Evolutionary conservation across 2,113 vertebrate species (phyloP), one percentile per base, ranked within the genome.

Genomic region (Osmerus eperlanus): DNA sequence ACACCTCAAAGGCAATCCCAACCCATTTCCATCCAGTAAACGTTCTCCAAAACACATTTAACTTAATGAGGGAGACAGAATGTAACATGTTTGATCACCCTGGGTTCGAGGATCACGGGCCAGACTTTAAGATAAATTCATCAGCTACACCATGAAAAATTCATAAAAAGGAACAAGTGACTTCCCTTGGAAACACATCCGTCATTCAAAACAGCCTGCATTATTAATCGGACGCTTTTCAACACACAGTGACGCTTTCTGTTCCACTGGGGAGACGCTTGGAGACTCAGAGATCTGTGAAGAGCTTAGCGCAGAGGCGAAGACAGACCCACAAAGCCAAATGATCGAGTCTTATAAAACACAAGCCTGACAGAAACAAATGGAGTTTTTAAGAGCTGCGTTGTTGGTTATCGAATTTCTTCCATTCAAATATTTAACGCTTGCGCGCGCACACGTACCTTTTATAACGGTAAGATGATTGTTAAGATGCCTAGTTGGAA

Each of bases 81-180:
- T 75, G 82, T 68, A 55, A 74, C 67, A 71, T 71, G 77, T 58
- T 60, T 55, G 29, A 63, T 77, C 75, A 81, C 65, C 25, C 25
- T 78, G 56, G 80, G 71, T 81, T 28, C 3, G 82, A 68, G 51
- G 51, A 86, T 82, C 85, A 87, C 84, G 82, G 88, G 78, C 69
- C 32, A 19, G 68, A 84, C 71, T 72, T 67, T 68, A 74, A 73
- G 74, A 78, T 78, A 81, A 80, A 86, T 86, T 88, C 77, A 88
- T 90, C 86, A 88, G 81, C 74, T 61, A 68, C 67, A 63, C 79
- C 65, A 90, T 90, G 32, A 91, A 91, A 91, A 88, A 90, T 91
- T 89, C 60, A 92, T 89, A 86, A 86, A 83, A 85, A 47, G 78
- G 81, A 86, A 87, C 87, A 75, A 81, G 82, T 84, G 84, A 84